phyloP scores from a whole-genome alignment of 1,140 invertebrate species.

The Drosophila gunungcola region DNA sequence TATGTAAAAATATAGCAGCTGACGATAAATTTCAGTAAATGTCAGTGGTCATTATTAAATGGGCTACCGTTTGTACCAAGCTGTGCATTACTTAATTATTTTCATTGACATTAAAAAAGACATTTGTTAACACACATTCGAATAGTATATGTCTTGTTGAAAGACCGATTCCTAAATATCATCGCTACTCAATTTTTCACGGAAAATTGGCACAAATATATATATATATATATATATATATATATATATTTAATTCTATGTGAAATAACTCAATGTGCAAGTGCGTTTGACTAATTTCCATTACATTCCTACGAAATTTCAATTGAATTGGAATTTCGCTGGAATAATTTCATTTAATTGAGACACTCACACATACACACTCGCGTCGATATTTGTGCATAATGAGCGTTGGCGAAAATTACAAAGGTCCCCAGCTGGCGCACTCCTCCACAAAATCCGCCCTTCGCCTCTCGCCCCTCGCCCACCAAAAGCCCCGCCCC shows the following conservation, averaged over 20 bases:
- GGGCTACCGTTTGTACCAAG: slow-evolving; percentile 10
- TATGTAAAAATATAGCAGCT: background rate
- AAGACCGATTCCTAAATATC: background rate
- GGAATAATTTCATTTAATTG: slow-evolving; percentile 48
- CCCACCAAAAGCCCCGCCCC: background rate
- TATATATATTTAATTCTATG: slow-evolving; percentile 29
- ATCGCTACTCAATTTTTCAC: background rate
- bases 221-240: no score
- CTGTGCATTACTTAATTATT: slow-evolving; percentile 3
- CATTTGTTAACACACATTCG: background rate
- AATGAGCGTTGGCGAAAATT: slow-evolving; percentile 54
- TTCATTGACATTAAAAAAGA: background rate
- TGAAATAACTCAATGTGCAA: slow-evolving; percentile 26
- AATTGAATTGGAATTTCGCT: slow-evolving; percentile 41
- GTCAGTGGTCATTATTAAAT: slow-evolving; percentile 14
- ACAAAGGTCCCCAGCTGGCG: slow-evolving; percentile 26
- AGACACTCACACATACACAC: slow-evolving; percentile 29
- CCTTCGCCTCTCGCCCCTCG: background rate
- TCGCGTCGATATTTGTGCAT: slow-evolving; percentile 20
- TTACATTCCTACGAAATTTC: slow-evolving; percentile 20
- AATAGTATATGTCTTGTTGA: background rate
- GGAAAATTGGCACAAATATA: slow-evolving; percentile 1
- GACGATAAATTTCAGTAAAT: slow-evolving; percentile 16
- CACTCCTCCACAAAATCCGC: background rate
- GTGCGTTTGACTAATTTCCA: slow-evolving; percentile 10